Evolutionary conservation across 1,140 invertebrate genomes (phyloP).

Genomic region (roundworm (Caenorhabditis elegans)): WBcel235 BX284603.4:10866001-10866500

Average conservation of each 20-base stretch:
- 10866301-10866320: constrained; percentile 92
- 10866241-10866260: constrained; percentile 97
- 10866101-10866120: no score
- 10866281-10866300: constrained; percentile 90
- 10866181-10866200: no score
- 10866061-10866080: no score
- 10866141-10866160: no score
- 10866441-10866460: constrained; percentile 60
- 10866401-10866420: not conserved
- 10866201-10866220: no score
- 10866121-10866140: no score
- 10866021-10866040: no score
- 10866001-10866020: no score
- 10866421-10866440: not conserved
- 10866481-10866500: constrained; percentile 99
- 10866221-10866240: constrained; percentile 81
- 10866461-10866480: constrained; percentile 75
- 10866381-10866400: constrained; percentile 69
- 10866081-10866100: no score
- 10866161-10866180: no score
- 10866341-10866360: constrained; percentile 90
- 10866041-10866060: no score
- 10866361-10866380: constrained; percentile 77
- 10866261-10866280: constrained; percentile 96
- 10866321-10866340: constrained; percentile 92